These are phyloP conservation scores for Phylloscopus trochilus DNA, from an alignment of 2,113 vertebrate species.

Conservation along the genomic window DNA sequence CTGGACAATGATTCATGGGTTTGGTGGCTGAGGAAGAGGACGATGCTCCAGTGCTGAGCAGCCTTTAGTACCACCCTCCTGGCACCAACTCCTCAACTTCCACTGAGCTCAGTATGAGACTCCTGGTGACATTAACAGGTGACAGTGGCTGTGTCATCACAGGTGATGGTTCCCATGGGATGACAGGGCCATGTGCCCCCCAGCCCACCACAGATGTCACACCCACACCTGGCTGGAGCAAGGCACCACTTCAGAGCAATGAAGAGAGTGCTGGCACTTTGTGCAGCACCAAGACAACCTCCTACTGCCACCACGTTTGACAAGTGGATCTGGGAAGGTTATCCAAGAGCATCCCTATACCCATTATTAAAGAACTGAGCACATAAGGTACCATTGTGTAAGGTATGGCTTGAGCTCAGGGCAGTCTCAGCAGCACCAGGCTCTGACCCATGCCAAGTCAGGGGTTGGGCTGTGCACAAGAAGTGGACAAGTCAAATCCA, in stretches of 20 bases:
- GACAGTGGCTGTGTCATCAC: not conserved
- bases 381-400: not conserved
- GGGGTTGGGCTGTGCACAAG: not conserved
- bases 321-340: not conserved
- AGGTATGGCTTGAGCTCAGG: not conserved
- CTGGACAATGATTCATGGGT: fast-evolving
- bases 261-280: not conserved
- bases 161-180: not conserved
- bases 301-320: not conserved
- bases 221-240: not conserved
- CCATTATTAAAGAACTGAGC: not conserved
- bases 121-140: not conserved
- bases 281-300: not conserved
- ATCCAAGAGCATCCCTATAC: not conserved
- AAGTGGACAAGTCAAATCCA: not conserved
- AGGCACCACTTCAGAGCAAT: not conserved
- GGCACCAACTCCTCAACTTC: not conserved
- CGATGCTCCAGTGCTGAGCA: not conserved
- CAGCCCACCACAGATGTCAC: not conserved
- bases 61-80: not conserved
- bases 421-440: not conserved
- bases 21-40: not conserved
- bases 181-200: not conserved
- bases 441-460: not conserved
- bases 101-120: fast-evolving